phyloP scores from a whole-genome alignment of 2,113 vertebrate genomes.

The Tetrao urogallus region DNA sequence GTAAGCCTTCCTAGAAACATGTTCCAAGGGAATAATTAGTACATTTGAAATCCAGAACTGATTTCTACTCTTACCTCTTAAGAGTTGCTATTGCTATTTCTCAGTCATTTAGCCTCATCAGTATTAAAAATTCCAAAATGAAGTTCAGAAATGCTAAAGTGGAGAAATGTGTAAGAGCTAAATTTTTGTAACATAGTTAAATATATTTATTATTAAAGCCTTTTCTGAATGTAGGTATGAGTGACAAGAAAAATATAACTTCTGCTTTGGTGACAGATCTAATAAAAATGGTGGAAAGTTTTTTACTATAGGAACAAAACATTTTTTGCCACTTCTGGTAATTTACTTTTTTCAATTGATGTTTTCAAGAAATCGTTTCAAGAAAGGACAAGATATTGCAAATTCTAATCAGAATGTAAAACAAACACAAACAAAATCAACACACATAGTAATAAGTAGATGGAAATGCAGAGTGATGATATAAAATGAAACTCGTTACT shows the following conservation, averaged over 20 bases:
- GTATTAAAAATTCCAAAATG: background rate
- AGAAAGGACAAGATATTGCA: background rate
- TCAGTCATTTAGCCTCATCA: background rate
- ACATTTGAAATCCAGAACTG: background rate
- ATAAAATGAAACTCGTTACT: background rate
- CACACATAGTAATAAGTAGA: background rate
- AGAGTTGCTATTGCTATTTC: background rate
- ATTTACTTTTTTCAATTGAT: background rate
- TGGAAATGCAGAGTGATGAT: background rate
- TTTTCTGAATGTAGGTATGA: background rate
- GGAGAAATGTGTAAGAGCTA: background rate
- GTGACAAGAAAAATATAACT: background rate
- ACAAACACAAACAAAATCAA: background rate
- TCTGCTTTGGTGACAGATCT: background rate
- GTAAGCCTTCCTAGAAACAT: background rate
- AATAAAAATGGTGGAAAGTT: background rate
- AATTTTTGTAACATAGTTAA: background rate
- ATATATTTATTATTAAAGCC: background rate
- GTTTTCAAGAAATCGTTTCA: background rate
- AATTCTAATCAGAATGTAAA: background rate
- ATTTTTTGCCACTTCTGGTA: background rate
- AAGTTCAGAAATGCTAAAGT: background rate
- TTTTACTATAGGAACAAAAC: background rate
- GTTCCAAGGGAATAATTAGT: background rate
- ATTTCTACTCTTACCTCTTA: background rate